Conservation (phyloP, 2,888 invertebrate species). For the Drosophila pseudotakahashii region DNA sequence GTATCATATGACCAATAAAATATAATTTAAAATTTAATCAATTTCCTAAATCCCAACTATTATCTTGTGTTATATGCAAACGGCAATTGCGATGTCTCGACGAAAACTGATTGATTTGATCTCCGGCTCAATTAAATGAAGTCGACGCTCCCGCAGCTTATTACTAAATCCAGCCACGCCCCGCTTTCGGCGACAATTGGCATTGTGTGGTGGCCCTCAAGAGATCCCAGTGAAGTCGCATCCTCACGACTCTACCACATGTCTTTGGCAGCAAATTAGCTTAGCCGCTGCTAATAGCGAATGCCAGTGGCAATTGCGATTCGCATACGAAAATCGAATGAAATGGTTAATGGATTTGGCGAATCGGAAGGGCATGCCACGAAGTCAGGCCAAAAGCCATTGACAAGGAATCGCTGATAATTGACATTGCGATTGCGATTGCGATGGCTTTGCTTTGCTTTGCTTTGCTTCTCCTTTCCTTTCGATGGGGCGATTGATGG, state of each 20-base stretch:
- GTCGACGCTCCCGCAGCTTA: slow-evolving; percentile 27
- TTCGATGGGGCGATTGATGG: slow-evolving; percentile 13
- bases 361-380: slow-evolving; percentile 50
- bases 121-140: slow-evolving; percentile 40
- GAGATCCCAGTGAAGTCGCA: slow-evolving; percentile 11
- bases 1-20: neutral
- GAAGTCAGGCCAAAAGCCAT: slow-evolving; percentile 24
- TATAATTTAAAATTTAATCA: too few relatives aligned
- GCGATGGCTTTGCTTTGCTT: slow-evolving; percentile 35
- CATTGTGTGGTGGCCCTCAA: slow-evolving; percentile 30
- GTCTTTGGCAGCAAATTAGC: slow-evolving; percentile 72
- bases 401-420: slow-evolving; percentile 75
- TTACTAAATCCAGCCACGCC: slow-evolving; percentile 36
- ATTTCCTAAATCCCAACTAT: too few relatives aligned
- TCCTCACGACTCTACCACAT: slow-evolving; percentile 56
- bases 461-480: slow-evolving; percentile 19
- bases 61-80: neutral
- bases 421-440: slow-evolving; percentile 69
- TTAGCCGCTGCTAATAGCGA: slow-evolving; percentile 66
- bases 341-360: slow-evolving; percentile 67
- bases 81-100: slow-evolving; percentile 6
- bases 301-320: slow-evolving; percentile 75
- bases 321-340: slow-evolving; percentile 73
- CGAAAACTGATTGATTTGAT: slow-evolving; percentile 39
- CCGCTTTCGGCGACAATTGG: slow-evolving; percentile 32